A percentile compares a stretch with the other conserved stretches of the same genome.
These are phyloP conservation scores for Pampus argenteus DNA, from an alignment of 2,797 vertebrate genomes.

Conservation along the genomic window DNA sequence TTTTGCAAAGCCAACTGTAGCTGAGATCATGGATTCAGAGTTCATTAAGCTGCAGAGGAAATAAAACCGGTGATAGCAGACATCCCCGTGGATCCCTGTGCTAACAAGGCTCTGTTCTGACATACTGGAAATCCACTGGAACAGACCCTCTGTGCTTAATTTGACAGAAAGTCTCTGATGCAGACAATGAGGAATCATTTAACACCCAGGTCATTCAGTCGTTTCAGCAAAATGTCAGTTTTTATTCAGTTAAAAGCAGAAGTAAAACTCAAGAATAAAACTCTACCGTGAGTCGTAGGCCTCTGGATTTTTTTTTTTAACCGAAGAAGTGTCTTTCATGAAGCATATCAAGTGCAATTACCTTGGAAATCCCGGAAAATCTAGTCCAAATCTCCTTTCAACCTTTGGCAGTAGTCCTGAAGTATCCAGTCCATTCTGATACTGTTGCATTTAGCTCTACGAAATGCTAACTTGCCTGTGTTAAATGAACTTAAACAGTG, in stretches of 20 bases:
- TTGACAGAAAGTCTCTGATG: slow-evolving; percentile 46
- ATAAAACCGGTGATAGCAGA: slow-evolving; percentile 45
- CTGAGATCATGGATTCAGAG: slow-evolving; percentile 26
- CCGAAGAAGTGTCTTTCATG: too few relatives aligned
- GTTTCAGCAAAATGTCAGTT: slow-evolving; percentile 5
- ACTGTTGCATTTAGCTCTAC: background rate
- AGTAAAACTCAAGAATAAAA: background rate
- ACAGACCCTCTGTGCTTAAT: slow-evolving; percentile 19
- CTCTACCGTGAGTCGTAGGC: background rate
- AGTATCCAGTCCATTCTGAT: background rate
- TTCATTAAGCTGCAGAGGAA: slow-evolving; percentile 55
- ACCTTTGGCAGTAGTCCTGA: background rate
- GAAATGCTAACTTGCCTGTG: background rate
- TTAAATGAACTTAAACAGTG: background rate
- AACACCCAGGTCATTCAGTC: slow-evolving; percentile 13
- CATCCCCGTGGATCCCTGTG: slow-evolving; percentile 41
- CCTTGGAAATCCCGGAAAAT: background rate
- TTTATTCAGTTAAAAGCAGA: slow-evolving; percentile 15
- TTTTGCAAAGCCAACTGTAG: slow-evolving; percentile 8
- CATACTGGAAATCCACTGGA: slow-evolving; percentile 24
- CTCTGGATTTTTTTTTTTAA: too few relatives aligned
- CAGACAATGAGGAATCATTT: slow-evolving; percentile 36
- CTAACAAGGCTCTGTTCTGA: slow-evolving; percentile 47
- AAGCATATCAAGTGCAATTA: background rate
- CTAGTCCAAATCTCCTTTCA: background rate